phyloP scores from a whole-genome alignment of 92 coral and sea anemone genomes.

The Phenganax subtilis region DNA sequence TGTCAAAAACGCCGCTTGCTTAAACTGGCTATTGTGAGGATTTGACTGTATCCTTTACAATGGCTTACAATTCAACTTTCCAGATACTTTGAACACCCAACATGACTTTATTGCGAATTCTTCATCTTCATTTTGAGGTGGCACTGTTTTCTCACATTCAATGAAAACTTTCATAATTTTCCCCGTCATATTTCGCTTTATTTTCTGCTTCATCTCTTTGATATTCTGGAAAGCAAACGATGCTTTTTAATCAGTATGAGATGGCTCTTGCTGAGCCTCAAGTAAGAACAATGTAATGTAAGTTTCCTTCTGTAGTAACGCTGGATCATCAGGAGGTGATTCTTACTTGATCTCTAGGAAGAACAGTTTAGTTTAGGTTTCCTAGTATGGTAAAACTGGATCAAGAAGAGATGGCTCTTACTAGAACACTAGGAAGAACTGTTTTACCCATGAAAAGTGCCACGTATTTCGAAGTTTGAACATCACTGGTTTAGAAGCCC shows the following conservation, averaged over 20 bases:
- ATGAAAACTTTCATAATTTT: constrained; percentile 24
- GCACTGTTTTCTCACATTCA: constrained; percentile 19
- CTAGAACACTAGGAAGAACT: no score
- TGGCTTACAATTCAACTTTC: constrained; percentile 10
- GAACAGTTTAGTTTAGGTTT: no score
- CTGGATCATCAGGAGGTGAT: no score
- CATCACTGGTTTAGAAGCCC: background rate
- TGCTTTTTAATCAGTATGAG: no score
- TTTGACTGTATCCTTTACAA: background rate
- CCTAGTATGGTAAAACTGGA: background rate
- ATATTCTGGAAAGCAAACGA: constrained; percentile 8
- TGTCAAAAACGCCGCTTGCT: no score
- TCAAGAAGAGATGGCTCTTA: no score
- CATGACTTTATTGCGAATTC: constrained; percentile 3
- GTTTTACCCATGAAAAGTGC: constrained; percentile 30
- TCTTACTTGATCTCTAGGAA: no score
- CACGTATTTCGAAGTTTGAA: constrained; percentile 8
- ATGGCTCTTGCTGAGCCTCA: no score
- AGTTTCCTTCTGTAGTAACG: no score
- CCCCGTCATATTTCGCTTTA: constrained; percentile 9
- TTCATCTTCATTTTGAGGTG: constrained; percentile 13
- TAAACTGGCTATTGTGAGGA: no score
- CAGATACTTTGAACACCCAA: constrained; percentile 28
- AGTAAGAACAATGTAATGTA: no score
- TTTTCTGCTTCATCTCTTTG: background rate